A percentile compares a stretch with the other conserved stretches of the same genome.
phyloP scores from a whole-genome alignment of 2,113 vertebrate species.

The Phalacrocorax pelagicus region DNA sequence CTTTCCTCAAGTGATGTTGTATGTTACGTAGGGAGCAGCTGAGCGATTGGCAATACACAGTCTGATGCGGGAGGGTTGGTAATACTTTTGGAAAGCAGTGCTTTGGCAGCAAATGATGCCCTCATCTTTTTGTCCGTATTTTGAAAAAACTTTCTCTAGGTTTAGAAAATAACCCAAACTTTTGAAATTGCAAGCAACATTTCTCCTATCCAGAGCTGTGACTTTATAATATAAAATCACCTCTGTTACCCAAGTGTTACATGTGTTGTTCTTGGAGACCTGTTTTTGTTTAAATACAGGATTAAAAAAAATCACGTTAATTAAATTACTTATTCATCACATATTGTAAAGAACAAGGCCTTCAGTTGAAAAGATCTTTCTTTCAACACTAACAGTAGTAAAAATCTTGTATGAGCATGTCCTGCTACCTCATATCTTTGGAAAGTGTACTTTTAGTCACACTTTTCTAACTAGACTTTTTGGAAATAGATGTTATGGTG shows the following conservation, averaged over 20 bases:
- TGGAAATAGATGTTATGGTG: not conserved
- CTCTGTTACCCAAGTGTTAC: not conserved
- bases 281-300: not conserved
- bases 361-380: not conserved
- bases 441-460: not conserved
- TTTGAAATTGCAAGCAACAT: not conserved
- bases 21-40: not conserved
- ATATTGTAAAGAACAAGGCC: slow-evolving; percentile 2
- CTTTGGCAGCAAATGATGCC: not conserved
- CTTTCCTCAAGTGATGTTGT: rapidly evolving
- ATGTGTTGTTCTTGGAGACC: not conserved
- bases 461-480: not conserved
- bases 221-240: not conserved
- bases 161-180: not conserved
- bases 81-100: not conserved
- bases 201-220: not conserved
- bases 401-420: not conserved
- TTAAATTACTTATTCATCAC: slow-evolving; percentile 36
- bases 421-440: not conserved
- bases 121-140: not conserved
- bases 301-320: not conserved
- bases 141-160: not conserved
- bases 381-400: not conserved
- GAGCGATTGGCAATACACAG: not conserved
- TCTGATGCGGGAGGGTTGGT: not conserved